Conservation (phyloP, 2,888 invertebrate genomes). For the Micropterix aruncella region DNA sequence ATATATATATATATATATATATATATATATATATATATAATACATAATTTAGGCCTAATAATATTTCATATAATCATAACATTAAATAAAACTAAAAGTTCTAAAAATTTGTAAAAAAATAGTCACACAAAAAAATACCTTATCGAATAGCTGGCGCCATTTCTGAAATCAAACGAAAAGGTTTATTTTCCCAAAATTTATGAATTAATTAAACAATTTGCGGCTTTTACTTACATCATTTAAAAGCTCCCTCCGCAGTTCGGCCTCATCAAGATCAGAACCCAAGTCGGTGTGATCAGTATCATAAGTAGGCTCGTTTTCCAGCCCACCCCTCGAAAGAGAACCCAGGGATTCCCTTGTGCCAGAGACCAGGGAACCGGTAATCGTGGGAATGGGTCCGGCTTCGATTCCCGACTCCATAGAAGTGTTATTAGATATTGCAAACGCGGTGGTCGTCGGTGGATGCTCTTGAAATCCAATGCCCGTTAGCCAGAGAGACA, state of each 20-base stretch:
- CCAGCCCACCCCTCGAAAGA: constrained; percentile 34
- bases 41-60: no score
- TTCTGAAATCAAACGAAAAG: constrained; percentile 43
- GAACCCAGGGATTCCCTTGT: constrained; percentile 40
- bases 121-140: constrained; percentile 51
- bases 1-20: neutral
- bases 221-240: constrained; percentile 68
- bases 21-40: no score
- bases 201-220: no score
- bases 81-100: no score
- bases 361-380: constrained; percentile 47
- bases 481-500: constrained; percentile 38
- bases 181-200: constrained; percentile 2
- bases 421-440: constrained; percentile 35
- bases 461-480: constrained; percentile 23
- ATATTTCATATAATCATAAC: no score
- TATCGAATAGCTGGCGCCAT: constrained; percentile 81
- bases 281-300: constrained; percentile 71
- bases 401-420: constrained; percentile 54
- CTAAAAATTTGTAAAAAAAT: no score
- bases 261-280: constrained; percentile 67
- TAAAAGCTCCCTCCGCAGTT: constrained; percentile 59
- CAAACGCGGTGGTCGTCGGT: constrained; percentile 24
- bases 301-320: constrained; percentile 49
- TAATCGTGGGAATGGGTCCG: constrained; percentile 57